Percentiles rank a stretch among this genome's conserved stretches.
These are phyloP conservation scores for Eupleurogrammus muticus DNA, from an alignment of 2,797 vertebrate species.

Conservation along the genomic window DNA sequence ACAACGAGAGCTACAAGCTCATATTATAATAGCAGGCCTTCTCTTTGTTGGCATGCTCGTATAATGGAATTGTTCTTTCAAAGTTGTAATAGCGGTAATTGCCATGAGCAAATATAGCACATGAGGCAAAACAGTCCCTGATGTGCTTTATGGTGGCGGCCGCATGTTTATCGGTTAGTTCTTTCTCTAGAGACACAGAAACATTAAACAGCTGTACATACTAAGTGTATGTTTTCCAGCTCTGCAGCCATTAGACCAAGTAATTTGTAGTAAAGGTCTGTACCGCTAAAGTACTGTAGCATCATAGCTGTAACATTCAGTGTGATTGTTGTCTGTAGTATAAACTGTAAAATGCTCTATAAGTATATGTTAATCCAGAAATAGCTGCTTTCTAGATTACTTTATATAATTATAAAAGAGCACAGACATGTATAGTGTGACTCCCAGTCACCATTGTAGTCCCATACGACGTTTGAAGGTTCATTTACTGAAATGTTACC, in stretches of 20 bases:
- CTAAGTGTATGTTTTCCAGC: neutral
- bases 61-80: neutral
- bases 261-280: neutral
- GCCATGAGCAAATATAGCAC: neutral
- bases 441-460: too few species aligned
- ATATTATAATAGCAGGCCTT: neutral
- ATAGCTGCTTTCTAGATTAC: neutral
- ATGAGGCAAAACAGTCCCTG: slow-evolving; percentile 2
- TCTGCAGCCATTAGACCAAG: neutral
- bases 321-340: neutral
- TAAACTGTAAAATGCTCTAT: neutral
- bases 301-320: slow-evolving; percentile 2
- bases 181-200: neutral
- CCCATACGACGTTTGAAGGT: too few species aligned
- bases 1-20: too few species aligned
- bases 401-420: neutral
- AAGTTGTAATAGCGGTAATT: slow-evolving; percentile 1
- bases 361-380: neutral
- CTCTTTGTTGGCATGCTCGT: slow-evolving; percentile 13
- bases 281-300: neutral
- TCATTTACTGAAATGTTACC: too few species aligned
- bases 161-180: slow-evolving; percentile 3
- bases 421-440: too few species aligned
- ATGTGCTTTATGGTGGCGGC: neutral
- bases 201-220: slow-evolving; percentile 1